Evolutionary conservation across 2,888 invertebrate species (phyloP).

Genomic region (Scaptomyza polygonia): DNA sequence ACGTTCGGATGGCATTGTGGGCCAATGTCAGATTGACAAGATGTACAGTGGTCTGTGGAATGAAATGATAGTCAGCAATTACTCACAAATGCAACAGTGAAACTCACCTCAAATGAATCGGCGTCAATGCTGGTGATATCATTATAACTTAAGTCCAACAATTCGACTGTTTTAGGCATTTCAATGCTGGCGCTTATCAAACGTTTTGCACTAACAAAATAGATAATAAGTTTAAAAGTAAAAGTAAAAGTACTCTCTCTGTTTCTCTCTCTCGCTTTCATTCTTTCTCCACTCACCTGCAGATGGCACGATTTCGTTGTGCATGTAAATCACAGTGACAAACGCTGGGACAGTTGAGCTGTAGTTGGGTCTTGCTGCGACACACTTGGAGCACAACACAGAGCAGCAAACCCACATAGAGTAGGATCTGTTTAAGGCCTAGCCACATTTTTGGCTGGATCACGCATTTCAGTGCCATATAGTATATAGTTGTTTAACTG

Average conservation of each 20-base stretch:
- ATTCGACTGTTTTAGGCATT: conserved; percentile 86
- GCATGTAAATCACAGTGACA: conserved; percentile 80
- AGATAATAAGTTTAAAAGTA: conserved; percentile 20
- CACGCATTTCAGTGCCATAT: conserved; percentile 68
- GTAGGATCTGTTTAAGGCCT: conserved; percentile 68
- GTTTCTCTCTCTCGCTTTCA: neutral
- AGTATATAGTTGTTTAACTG: conserved; percentile 26
- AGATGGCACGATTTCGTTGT: conserved; percentile 81
- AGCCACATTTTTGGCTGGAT: conserved; percentile 69
- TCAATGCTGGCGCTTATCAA: conserved; percentile 87
- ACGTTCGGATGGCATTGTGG: conserved; percentile 87
- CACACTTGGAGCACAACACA: conserved; percentile 69
- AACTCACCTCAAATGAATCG: conserved; percentile 87
- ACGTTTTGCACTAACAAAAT: conserved; percentile 85
- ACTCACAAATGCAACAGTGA: neutral
- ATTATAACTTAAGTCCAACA: conserved; percentile 87
- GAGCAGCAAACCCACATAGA: conserved; percentile 69
- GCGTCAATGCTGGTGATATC: conserved; percentile 87
- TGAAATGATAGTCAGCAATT: neutral
- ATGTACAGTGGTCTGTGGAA: conserved; percentile 70
- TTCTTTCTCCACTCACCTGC: conserved; percentile 72
- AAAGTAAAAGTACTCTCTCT: conserved; percentile 6
- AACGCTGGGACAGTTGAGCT: conserved; percentile 77
- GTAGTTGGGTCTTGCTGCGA: conserved; percentile 65
- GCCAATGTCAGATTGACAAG: conserved; percentile 82